Conservation (phyloP, 1,140 invertebrate genomes). For the Odontomachus brunneus region DNA sequence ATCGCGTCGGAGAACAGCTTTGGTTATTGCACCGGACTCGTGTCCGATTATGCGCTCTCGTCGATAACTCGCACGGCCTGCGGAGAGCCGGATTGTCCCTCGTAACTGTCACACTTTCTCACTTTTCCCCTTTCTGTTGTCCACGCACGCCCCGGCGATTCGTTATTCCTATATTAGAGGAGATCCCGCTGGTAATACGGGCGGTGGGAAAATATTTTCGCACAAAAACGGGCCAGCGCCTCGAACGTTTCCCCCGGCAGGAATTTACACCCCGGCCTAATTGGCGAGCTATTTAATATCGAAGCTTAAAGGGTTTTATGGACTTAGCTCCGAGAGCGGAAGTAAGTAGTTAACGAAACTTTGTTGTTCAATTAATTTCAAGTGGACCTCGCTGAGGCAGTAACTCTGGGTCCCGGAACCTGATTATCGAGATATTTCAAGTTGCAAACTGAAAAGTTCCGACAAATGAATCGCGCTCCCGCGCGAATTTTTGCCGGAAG, state of each 20-base stretch:
- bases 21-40: not conserved
- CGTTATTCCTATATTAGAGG: not conserved
- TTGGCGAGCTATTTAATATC: slow-evolving; percentile 57
- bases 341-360: slow-evolving; percentile 36
- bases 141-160: not conserved
- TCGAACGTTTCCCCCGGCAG: not conserved
- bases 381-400: slow-evolving; percentile 30
- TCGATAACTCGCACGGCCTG: not conserved
- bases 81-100: no score
- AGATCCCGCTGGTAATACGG: not conserved
- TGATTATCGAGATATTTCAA: slow-evolving; percentile 52
- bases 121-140: not conserved
- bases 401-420: slow-evolving; percentile 20
- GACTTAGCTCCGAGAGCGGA: slow-evolving; percentile 33
- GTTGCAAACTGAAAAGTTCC: slow-evolving; percentile 35
- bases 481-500: not conserved
- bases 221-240: not conserved
- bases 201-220: slow-evolving; percentile 2
- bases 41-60: slow-evolving; percentile 3
- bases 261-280: slow-evolving; percentile 34
- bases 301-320: slow-evolving; percentile 44
- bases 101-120: not conserved
- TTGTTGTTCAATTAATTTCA: slow-evolving; percentile 54
- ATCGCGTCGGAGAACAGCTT: not conserved
- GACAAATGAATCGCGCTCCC: slow-evolving; percentile 15